These are phyloP conservation scores for Muricea muricata DNA, from an alignment of 92 coral and sea anemone species.

Conservation along the genomic window DNA sequence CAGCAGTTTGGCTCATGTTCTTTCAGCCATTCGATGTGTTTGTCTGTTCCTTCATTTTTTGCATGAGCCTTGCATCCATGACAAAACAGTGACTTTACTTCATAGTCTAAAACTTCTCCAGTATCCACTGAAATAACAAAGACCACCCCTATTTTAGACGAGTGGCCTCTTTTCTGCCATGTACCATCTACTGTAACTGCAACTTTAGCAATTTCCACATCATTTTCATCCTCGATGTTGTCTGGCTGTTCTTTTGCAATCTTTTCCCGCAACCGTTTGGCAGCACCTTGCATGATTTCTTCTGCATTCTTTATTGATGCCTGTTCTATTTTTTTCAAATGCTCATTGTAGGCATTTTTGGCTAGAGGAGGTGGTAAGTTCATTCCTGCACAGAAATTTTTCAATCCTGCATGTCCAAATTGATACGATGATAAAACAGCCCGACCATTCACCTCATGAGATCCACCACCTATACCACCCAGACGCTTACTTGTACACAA, in stretches of 20 bases:
- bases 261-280: no score
- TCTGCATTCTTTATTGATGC: slow-evolving; percentile 56
- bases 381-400: slow-evolving; percentile 68
- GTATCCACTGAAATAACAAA: no score
- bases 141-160: no score
- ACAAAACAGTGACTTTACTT: no score
- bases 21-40: slow-evolving; percentile 50
- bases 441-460: slow-evolving; percentile 63
- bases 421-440: slow-evolving; percentile 53
- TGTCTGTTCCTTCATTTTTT: slow-evolving; percentile 24
- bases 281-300: slow-evolving; percentile 61
- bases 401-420: slow-evolving; percentile 42
- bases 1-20: slow-evolving; percentile 50
- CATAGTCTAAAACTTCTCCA: no score
- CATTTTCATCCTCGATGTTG: slow-evolving; percentile 23
- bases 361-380: slow-evolving; percentile 71
- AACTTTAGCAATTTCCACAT: slow-evolving; percentile 10
- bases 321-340: no score
- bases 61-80: slow-evolving; percentile 54
- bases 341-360: slow-evolving; percentile 68
- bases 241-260: slow-evolving; percentile 48
- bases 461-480: slow-evolving; percentile 75
- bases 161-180: no score
- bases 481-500: no score
- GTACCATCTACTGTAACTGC: no score